phyloP scores from a whole-genome alignment of 1,140 invertebrate species.

The Megathymus violae region DNA sequence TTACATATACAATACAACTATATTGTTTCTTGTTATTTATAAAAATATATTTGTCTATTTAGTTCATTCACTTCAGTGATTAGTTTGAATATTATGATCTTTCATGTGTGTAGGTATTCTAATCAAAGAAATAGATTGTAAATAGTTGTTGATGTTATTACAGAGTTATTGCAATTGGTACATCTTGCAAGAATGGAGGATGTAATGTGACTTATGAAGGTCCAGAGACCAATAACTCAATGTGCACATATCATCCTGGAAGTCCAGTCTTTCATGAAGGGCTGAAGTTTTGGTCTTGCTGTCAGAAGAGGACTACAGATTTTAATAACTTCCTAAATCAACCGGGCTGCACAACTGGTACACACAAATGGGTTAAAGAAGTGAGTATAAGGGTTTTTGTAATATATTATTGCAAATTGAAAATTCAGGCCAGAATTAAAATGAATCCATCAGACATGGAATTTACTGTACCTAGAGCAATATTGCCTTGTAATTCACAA shows the following conservation, averaged over 20 bases:
- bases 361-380: slow-evolving; percentile 94
- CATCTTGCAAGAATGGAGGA: slow-evolving; percentile 94
- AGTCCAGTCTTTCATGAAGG: slow-evolving; percentile 98
- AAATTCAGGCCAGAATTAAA: no score
- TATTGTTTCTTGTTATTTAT: no score
- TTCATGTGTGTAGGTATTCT: no score
- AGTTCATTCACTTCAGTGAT: no score
- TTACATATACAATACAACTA: no score
- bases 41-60: no score
- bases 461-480: no score
- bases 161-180: slow-evolving; percentile 87
- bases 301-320: slow-evolving; percentile 96
- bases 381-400: no score
- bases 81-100: no score
- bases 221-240: slow-evolving; percentile 85
- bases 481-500: no score
- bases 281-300: slow-evolving; percentile 99
- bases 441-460: no score
- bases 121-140: not conserved
- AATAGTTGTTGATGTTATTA: slow-evolving; percentile 21
- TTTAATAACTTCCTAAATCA: slow-evolving; percentile 96
- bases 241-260: slow-evolving; percentile 95
- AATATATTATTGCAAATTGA: no score
- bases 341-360: slow-evolving; percentile 91
- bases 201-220: slow-evolving; percentile 91